Percentiles rank a stretch among this genome's conserved stretches.
phyloP scores from a whole-genome alignment of 2,113 vertebrate species.

The Scomber colias region DNA sequence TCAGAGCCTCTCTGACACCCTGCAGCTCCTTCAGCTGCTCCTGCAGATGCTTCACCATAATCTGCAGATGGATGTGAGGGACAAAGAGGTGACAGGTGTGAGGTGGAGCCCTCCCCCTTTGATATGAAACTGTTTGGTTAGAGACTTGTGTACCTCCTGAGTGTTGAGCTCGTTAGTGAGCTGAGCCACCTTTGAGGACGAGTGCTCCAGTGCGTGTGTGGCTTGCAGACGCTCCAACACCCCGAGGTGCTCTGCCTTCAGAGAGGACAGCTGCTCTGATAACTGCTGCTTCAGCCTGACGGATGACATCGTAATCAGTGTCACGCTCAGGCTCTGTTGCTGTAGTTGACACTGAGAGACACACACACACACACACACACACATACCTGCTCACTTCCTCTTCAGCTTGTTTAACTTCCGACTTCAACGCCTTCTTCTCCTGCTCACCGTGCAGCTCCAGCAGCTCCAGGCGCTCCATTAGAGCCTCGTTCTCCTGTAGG shows the following conservation, averaged over 20 bases:
- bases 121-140: neutral
- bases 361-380: neutral
- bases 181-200: conserved; percentile 89
- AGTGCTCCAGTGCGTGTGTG: conserved; percentile 89
- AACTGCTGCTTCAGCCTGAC: conserved; percentile 84
- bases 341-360: no score
- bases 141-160: conserved; percentile 86
- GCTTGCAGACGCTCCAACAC: conserved; percentile 87
- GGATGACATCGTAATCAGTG: neutral
- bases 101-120: no score
- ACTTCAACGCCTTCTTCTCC: conserved; percentile 82
- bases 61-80: conserved; percentile 72
- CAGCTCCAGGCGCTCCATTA: conserved; percentile 84
- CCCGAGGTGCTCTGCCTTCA: conserved; percentile 87
- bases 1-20: conserved; percentile 85
- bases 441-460: conserved; percentile 83
- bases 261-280: conserved; percentile 82
- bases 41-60: conserved; percentile 89
- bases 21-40: conserved; percentile 89
- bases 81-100: neutral
- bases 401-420: conserved; percentile 72
- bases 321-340: neutral
- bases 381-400: conserved; percentile 86
- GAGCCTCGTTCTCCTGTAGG: conserved; percentile 87
- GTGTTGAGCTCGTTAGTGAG: conserved; percentile 87